phyloP scores from a whole-genome alignment of 2,888 invertebrate genomes.

The Pteria penguin region DNA sequence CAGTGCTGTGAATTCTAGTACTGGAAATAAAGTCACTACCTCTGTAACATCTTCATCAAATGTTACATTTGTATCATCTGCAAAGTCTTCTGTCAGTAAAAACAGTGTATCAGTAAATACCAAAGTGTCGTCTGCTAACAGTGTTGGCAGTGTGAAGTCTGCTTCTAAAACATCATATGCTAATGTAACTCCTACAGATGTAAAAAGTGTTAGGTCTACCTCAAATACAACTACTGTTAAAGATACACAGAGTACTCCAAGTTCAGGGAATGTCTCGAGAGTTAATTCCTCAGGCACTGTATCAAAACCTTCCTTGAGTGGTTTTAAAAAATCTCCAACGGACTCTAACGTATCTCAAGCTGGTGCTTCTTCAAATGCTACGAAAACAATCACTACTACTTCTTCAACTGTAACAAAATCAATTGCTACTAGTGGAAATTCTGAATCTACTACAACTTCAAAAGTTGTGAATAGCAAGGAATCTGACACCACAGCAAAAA shows the following conservation, averaged over 20 bases:
- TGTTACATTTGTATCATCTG: too few relatives aligned
- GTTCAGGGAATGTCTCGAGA: neutral
- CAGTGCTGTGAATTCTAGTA: conserved; percentile 3
- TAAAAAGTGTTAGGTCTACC: neutral
- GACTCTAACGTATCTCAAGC: conserved; percentile 24
- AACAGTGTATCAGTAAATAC: too few relatives aligned
- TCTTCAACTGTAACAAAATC: neutral
- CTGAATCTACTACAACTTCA: neutral
- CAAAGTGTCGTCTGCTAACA: conserved; percentile 4
- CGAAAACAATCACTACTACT: neutral
- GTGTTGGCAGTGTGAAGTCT: conserved; percentile 2
- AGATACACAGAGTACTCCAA: neutral
- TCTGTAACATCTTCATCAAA: conserved; percentile 1
- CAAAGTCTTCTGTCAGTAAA: too few relatives aligned
- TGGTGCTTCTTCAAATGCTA: neutral
- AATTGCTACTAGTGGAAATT: neutral
- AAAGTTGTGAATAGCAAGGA: neutral
- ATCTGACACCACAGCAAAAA: neutral
- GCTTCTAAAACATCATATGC: neutral
- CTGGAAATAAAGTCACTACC: conserved; percentile 17
- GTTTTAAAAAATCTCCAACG: conserved; percentile 22
- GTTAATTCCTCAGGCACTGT: neutral
- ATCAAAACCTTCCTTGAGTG: neutral
- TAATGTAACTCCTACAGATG: conserved; percentile 2
- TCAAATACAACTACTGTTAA: neutral